Evolutionary conservation across 2,797 vertebrate genomes (phyloP).

Genomic region (Enteromius thamalakanensis): DNA sequence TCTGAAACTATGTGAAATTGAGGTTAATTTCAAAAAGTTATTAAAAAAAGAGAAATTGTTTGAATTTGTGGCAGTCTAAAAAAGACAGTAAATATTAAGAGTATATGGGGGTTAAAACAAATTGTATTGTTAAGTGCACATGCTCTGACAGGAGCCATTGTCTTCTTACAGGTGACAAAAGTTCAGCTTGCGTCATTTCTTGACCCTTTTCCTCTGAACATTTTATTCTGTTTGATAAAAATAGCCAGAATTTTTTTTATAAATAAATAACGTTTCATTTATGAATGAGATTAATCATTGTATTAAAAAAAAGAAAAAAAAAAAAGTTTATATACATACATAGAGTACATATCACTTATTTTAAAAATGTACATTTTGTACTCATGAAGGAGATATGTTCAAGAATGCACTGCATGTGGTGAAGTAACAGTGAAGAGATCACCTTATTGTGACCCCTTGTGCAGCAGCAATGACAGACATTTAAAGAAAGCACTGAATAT

Average conservation of each 20-base stretch:
- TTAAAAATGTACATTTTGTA: not conserved
- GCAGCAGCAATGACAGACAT: conserved; percentile 20
- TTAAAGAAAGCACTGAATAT: not conserved
- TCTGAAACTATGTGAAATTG: not conserved
- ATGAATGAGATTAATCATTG: not conserved
- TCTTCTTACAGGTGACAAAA: not conserved
- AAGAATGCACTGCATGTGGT: not conserved
- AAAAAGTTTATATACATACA: too few species aligned
- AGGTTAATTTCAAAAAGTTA: too few species aligned
- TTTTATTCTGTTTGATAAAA: not conserved
- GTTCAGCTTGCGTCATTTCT: not conserved
- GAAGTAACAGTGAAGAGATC: not conserved
- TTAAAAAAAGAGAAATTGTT: not conserved
- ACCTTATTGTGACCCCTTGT: not conserved
- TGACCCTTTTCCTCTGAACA: not conserved
- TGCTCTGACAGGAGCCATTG: conserved; percentile 8
- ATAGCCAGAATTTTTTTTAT: not conserved
- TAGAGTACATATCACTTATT: not conserved
- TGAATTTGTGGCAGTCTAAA: not conserved
- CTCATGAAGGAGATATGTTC: not conserved
- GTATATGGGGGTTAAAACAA: not conserved
- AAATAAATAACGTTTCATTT: not conserved
- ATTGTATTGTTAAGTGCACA: not conserved
- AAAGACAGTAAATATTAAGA: not conserved
- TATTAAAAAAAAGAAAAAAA: not conserved